Base-by-base conservation (phyloP, 1,140 invertebrate genomes). In the Drosophila melanica region DNA sequence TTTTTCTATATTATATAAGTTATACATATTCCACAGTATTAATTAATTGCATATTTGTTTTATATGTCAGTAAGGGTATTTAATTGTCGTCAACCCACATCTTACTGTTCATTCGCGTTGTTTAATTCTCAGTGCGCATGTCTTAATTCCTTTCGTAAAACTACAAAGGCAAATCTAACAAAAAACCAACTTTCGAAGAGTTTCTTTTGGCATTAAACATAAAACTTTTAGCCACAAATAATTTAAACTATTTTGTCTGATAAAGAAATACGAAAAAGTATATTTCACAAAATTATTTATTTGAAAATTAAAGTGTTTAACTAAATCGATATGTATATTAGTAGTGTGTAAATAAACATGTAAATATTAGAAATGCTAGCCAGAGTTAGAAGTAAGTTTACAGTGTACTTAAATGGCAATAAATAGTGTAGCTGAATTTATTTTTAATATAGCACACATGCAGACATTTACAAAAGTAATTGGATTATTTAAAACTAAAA, bases 381-480 rank as follows among this genome's bases (percentile, higher is more conserved):
- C 35, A 45, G 64, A 85, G 47, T 59, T 67, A 72, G 54, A 72
- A 58, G 67, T 59, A 57, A 27, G 53, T 81, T 63, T 75, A 42
- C 10, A 71, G 73, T 77, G 55, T 84, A 77, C 84, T 87, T 87
- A 87, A 87, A 89, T 87, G 82, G 82, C 82, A 75, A 79, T 79
- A 65, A 76, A 84, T 87, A 86, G 76, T 27, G 45, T 51, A 77
- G 67, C 45, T 63, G 42, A 23, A 77, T 71, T 58, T 89, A 89
- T 65, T 77, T 77, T 70, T 73, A 87, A 90, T 90, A 90, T 90
- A 90, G 87, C 82, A 86, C 81, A 76, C 48, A 50, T 65, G 77
- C 79, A 78, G 82, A 45, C 73, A 75, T 63, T 14, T 59, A 72
- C 14, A 59, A 12, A 59, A 72, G 39, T 47, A 59, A 27, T 63